Base-by-base conservation (phyloP, 2,888 invertebrate genomes). In the Pyrgus malvae region DNA sequence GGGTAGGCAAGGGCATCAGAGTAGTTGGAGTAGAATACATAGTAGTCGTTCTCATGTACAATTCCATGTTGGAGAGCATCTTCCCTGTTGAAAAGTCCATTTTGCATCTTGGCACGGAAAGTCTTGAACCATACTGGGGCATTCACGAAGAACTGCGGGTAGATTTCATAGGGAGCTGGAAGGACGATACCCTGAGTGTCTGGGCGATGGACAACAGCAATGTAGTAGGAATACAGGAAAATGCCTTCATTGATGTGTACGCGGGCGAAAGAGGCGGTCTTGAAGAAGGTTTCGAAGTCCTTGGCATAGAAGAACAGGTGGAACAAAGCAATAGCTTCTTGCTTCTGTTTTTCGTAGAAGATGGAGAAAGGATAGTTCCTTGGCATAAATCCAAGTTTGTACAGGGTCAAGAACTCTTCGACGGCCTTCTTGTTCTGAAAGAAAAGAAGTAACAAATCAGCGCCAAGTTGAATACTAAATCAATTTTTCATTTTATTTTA, bases 141-240 rank as follows among this genome's bases (percentile, higher is more conserved):
- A 73, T 92, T 92, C 60, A 92, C 91, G 86, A 92, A 95, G 62
- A 91, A 90, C 71, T 93, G 90, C 0, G 95, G 94, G 64, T 91
- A 83, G 23, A 93, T 81, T 85, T 95, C 94, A 67, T 94, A 94
- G n/a, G 92, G 86, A 1, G 94, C 92, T 1, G 95, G 95, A 29
- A 94, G 66, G 12, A 92, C 91, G 23, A 94, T 74, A 49, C 91
- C 90, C 44, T 81, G 77, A 50, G 91, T 88, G 64, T 94, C 93
- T 1, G 82, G 66, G 42, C 93, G 92, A 65, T 93, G 93, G 16
- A 92, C 68, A 5, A 92, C 73, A 31, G 93, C 93, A 8, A 92
- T 87, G 64, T 91, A 91, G 69, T 93, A 84, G 3, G 92, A 86
- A 68, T 94, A 94, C 3, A 92, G 71, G 80, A 93, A 94, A 70